These are phyloP conservation scores for Naja naja DNA, from an alignment of 2,113 vertebrate species.

Conservation along the genomic window DNA sequence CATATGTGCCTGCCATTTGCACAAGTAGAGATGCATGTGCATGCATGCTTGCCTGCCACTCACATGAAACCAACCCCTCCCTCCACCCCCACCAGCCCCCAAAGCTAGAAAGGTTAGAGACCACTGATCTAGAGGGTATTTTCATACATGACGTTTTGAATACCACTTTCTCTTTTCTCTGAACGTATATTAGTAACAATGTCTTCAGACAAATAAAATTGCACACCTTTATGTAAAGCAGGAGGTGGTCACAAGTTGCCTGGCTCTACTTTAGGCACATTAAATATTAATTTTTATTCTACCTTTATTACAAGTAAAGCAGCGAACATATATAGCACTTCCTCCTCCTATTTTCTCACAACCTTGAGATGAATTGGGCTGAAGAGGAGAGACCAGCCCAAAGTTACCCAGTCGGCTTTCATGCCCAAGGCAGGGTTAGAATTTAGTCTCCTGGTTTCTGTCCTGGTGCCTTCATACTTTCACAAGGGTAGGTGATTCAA, in stretches of 20 bases:
- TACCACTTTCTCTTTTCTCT: background rate
- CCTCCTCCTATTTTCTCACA: no score
- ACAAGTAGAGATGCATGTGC: background rate
- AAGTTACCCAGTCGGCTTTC: background rate
- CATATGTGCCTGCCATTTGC: background rate
- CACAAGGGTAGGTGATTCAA: background rate
- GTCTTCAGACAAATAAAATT: background rate
- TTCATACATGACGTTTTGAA: background rate
- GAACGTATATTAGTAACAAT: background rate
- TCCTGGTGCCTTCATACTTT: background rate
- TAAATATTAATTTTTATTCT: background rate
- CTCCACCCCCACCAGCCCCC: no score
- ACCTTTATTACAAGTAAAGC: background rate
- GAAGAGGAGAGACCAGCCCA: background rate
- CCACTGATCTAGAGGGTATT: background rate
- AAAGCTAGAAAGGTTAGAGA: background rate
- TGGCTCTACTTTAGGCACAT: background rate
- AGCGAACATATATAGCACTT: background rate
- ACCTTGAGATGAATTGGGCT: background rate
- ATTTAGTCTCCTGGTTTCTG: background rate
- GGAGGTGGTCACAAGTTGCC: background rate
- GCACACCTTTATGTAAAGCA: background rate
- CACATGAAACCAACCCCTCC: background rate
- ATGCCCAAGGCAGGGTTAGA: background rate
- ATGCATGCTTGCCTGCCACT: background rate